Conservation (phyloP, 2,797 vertebrate species). For the Pseudochaenichthys georgianus region DNA sequence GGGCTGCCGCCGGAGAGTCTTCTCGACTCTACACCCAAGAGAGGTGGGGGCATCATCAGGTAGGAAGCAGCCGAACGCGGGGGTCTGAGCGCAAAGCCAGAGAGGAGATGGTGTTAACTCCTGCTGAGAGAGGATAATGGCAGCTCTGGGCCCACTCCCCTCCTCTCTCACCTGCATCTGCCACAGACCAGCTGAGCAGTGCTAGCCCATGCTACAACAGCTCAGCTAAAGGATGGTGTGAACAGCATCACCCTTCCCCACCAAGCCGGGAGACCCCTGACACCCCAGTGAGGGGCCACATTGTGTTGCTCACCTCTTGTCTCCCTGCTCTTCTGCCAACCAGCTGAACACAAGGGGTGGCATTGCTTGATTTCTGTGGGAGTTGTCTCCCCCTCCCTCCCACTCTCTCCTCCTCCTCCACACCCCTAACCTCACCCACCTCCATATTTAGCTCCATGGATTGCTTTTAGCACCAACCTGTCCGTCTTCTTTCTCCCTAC, state of each 20-base stretch:
- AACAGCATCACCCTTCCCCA: conserved; percentile 65
- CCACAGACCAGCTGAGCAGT: conserved; percentile 72
- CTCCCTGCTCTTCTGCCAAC: conserved; percentile 31
- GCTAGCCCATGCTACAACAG: conserved; percentile 62
- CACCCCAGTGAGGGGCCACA: conserved; percentile 54
- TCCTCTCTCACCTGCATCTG: conserved; percentile 63
- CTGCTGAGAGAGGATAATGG: conserved; percentile 86
- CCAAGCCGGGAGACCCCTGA: conserved; percentile 70
- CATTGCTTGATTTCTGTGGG: conserved; percentile 45
- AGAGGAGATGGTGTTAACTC: conserved; percentile 50
- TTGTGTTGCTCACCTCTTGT: conserved; percentile 57
- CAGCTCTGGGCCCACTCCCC: conserved; percentile 74
- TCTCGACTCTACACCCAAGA: conserved; percentile 61
- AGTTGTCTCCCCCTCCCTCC: conserved; percentile 47
- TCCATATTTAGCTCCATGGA: conserved; percentile 48
- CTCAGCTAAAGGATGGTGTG: conserved; percentile 82
- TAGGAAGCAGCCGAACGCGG: conserved; percentile 67
- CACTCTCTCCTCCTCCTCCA: conserved; percentile 51
- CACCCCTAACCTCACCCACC: conserved; percentile 43
- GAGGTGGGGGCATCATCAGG: conserved; percentile 72
- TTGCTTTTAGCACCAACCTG: conserved; percentile 66
- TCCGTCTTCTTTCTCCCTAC: conserved; percentile 60
- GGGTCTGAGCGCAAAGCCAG: conserved; percentile 54
- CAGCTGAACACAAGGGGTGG: conserved; percentile 30
- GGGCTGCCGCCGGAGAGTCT: conserved; percentile 62